Conservation (phyloP, 2,888 invertebrate species). For the Volucella inflata region DNA sequence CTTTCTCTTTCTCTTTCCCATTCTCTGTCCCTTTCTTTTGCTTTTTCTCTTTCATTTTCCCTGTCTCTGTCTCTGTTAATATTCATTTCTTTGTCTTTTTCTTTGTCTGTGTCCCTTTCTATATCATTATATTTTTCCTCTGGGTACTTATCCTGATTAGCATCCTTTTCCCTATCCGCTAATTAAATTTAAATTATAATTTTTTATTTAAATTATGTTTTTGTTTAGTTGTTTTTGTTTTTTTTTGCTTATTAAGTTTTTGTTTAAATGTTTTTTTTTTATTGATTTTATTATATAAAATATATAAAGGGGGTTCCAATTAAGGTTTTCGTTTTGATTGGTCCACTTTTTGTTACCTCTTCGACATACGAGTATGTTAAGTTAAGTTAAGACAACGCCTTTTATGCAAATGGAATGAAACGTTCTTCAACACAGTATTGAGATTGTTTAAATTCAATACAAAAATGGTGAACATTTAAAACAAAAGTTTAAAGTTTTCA, state of each 20-base stretch:
- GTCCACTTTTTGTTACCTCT: too few relatives aligned
- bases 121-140: slow-evolving; percentile 68
- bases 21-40: slow-evolving; percentile 77
- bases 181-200: slow-evolving; percentile 66
- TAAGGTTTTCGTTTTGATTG: too few relatives aligned
- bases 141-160: slow-evolving; percentile 67
- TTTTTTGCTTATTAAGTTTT: slow-evolving; percentile 31
- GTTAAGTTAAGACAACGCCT: too few relatives aligned
- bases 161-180: slow-evolving; percentile 74
- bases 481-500: too few relatives aligned
- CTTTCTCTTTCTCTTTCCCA: slow-evolving; percentile 80
- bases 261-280: slow-evolving; percentile 21
- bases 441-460: too few relatives aligned
- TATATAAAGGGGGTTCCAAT: background rate
- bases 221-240: slow-evolving; percentile 21
- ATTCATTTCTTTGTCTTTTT: slow-evolving; percentile 84
- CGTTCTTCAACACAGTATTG: too few relatives aligned
- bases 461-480: too few relatives aligned
- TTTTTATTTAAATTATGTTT: slow-evolving; percentile 17
- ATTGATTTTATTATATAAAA: slow-evolving; percentile 5
- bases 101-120: slow-evolving; percentile 55
- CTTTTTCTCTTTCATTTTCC: slow-evolving; percentile 81
- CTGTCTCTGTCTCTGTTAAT: slow-evolving; percentile 80
- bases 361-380: too few relatives aligned
- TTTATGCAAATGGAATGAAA: too few relatives aligned